A percentile compares a stretch with the other conserved stretches of the same genome.
Evolutionary conservation across 92 coral and sea anemone species (phyloP).

Genomic region (Pocillopora meandrina): DNA sequence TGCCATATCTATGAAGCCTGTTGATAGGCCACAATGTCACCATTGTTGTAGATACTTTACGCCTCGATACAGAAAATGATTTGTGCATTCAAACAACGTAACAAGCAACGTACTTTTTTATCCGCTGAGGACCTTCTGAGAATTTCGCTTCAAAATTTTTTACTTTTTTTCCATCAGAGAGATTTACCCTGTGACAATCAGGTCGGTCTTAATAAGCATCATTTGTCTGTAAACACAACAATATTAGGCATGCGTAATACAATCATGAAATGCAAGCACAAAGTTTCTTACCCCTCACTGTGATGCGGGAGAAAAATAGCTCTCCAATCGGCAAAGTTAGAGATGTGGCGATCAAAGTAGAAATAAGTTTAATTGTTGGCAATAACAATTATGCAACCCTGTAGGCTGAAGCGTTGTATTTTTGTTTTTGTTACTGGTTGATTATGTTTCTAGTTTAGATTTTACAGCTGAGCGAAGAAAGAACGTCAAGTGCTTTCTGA

Average conservation of each 20-base stretch:
- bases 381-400: neutral
- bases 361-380: neutral
- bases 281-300: conserved; percentile 15
- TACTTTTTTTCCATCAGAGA: neutral
- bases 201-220: neutral
- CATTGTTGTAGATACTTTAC: too few relatives aligned
- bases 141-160: neutral
- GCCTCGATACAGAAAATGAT: too few relatives aligned
- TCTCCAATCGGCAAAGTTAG: conserved; percentile 15
- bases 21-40: too few relatives aligned
- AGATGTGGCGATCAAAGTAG: conserved; percentile 12
- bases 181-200: neutral
- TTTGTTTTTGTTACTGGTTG: neutral
- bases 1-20: too few relatives aligned
- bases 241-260: conserved; percentile 25
- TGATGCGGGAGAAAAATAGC: conserved; percentile 3
- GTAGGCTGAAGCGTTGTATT: neutral
- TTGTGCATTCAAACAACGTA: too few relatives aligned
- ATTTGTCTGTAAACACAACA: too few relatives aligned
- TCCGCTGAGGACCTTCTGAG: too few relatives aligned
- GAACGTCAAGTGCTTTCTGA: neutral
- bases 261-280: conserved; percentile 17
- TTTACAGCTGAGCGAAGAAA: neutral
- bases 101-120: too few relatives aligned
- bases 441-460: neutral